Conservation (phyloP, 2,797 vertebrate genomes). For the Yasuhikotakia modesta region DNA sequence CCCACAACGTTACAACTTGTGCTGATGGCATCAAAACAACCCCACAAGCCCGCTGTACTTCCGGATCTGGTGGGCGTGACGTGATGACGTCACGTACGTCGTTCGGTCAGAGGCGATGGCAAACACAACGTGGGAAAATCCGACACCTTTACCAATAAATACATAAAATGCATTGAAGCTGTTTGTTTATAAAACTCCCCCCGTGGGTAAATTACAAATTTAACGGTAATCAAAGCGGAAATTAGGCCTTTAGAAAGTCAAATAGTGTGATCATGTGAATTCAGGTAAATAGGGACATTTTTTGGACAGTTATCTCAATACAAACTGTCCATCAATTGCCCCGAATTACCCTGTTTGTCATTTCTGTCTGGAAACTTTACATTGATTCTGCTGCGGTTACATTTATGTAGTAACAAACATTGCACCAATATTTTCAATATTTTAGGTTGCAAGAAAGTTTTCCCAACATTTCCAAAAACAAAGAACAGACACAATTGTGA, state of each 20-base stretch:
- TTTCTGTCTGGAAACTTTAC: no score
- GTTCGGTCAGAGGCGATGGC: neutral
- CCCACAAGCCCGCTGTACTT: constrained; percentile 33
- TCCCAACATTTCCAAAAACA: no score
- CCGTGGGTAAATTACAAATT: neutral
- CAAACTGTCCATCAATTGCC: no score
- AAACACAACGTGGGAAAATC: neutral
- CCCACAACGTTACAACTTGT: neutral
- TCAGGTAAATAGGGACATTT: no score
- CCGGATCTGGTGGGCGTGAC: constrained; percentile 51
- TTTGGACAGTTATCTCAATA: no score
- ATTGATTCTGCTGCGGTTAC: no score
- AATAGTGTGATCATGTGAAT: no score
- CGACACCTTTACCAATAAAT: neutral
- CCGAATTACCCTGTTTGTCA: no score
- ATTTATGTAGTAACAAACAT: no score
- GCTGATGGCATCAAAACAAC: constrained; percentile 49
- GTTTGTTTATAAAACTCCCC: neutral
- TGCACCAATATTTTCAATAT: no score
- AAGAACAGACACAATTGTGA: no score
- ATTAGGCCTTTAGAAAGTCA: neutral
- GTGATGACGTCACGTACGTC: constrained; percentile 16
- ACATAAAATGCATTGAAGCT: neutral
- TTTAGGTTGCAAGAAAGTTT: no score
- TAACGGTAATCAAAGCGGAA: neutral